Base-by-base conservation (phyloP, 2,888 invertebrate genomes). In the Coronaproctus castanopsis region DNA sequence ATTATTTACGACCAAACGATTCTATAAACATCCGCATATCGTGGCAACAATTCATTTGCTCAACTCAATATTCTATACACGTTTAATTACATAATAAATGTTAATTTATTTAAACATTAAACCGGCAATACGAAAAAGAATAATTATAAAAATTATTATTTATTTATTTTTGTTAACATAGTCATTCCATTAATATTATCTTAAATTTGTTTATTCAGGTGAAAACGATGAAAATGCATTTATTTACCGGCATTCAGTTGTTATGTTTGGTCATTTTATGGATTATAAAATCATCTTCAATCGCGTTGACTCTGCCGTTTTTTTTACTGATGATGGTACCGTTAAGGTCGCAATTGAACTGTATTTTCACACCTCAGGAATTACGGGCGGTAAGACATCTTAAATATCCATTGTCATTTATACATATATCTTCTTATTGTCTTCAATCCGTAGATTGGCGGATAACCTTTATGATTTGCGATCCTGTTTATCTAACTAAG, bases 281-380 rank as follows among this genome's bases (percentile, higher is more conserved):
- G 85, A 76, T 80, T 10, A 87, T 96, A 21, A 96, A 96, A 73
- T 89, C 89, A 20, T 88, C 92, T 2, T 79, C 79, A 57, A 83
- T 88, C 63, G 91, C 95, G 1, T 77, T 96, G 61, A 87, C 88
- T 19, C 85, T 96, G 71, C 96, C 96, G 2, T 93, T 97, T 76
- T 88, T 95, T 72, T 78, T 97, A 55, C 82, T 92, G 63, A 73
- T 93, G 64, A 86, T 93, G 83, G 85, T 95, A 67, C 93, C 95
- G 14, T 75, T 95, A 61, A 76, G 95, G 63, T 79, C 84, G 66
- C 77, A 82, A 60, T 75, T 93, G 68, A 78, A 73, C 14, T 77
- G 77, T 63, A 70, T 87, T 59, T 95, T 92, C 73, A 84, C 85
- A 3, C 78, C 82, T 21, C 77, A 82, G 61, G 92, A 95, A 71